These are phyloP conservation scores for Pseudomyrmex cubaensis DNA, from an alignment of 1,140 invertebrate genomes.

Conservation along the genomic window DNA sequence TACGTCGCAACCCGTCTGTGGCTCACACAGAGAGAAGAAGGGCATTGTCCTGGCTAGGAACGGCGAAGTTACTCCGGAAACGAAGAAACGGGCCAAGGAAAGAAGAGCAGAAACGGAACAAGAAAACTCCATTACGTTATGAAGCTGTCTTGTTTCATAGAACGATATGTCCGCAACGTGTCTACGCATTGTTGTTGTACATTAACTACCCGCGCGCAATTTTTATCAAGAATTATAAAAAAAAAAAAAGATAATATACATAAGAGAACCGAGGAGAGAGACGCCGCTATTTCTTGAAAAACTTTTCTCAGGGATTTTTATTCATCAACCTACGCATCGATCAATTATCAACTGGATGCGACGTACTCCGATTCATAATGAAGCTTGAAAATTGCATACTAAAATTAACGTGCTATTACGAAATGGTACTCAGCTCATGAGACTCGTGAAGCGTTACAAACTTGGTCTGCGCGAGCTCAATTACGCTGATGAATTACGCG, in stretches of 20 bases:
- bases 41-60: slow-evolving; percentile 42
- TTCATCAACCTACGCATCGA: too few relatives aligned
- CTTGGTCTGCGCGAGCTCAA: slow-evolving; percentile 65
- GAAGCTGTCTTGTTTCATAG: slow-evolving; percentile 44
- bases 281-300: neutral
- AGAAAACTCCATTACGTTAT: slow-evolving; percentile 61
- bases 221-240: slow-evolving; percentile 1
- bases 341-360: neutral
- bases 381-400: slow-evolving; percentile 60
- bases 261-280: too few relatives aligned
- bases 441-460: slow-evolving; percentile 58
- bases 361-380: slow-evolving; percentile 39
- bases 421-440: slow-evolving; percentile 58
- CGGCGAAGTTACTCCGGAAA: slow-evolving; percentile 59
- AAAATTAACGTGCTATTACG: slow-evolving; percentile 75
- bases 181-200: slow-evolving; percentile 31
- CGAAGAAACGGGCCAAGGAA: slow-evolving; percentile 51
- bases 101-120: slow-evolving; percentile 54
- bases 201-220: slow-evolving; percentile 22
- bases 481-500: slow-evolving; percentile 75
- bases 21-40: slow-evolving; percentile 37
- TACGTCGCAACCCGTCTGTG: slow-evolving; percentile 48
- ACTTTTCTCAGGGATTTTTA: neutral
- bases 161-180: slow-evolving; percentile 32
- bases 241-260: neutral